Conservation (phyloP, 2,797 vertebrate species). For the Rhinatrema bivittatum region DNA sequence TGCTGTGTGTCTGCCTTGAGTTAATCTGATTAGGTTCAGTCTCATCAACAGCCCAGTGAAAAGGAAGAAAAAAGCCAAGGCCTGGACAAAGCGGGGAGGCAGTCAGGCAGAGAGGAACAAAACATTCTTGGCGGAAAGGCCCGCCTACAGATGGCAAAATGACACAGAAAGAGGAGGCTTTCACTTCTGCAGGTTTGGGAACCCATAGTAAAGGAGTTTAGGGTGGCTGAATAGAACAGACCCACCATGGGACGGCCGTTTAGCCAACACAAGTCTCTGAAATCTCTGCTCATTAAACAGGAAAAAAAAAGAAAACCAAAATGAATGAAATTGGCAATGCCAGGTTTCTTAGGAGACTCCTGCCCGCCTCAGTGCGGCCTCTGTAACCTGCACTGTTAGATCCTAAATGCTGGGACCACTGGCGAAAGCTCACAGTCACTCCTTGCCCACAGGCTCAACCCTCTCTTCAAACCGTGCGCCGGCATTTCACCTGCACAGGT, state of each 20-base stretch:
- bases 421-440: too few species aligned
- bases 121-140: constrained; percentile 67
- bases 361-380: too few species aligned
- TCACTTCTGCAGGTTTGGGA: constrained; percentile 62
- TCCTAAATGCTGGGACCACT: too few species aligned
- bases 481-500: too few species aligned
- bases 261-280: constrained; percentile 44
- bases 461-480: too few species aligned
- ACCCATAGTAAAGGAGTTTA: constrained; percentile 65
- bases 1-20: constrained; percentile 80
- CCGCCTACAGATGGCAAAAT: constrained; percentile 82
- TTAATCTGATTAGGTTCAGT: constrained; percentile 95
- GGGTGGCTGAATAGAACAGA: constrained; percentile 42
- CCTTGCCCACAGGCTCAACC: too few species aligned
- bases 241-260: constrained; percentile 37
- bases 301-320: background rate
- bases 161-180: constrained; percentile 69
- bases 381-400: too few species aligned
- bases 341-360: background rate
- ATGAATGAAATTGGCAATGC: background rate
- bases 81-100: constrained; percentile 58
- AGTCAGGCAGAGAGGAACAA: constrained; percentile 65
- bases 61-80: constrained; percentile 72
- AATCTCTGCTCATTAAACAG: constrained; percentile 23
- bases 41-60: constrained; percentile 83